Evolutionary conservation across 2,113 vertebrate genomes (phyloP).

Genomic region (Thamnophis sirtalis): DNA sequence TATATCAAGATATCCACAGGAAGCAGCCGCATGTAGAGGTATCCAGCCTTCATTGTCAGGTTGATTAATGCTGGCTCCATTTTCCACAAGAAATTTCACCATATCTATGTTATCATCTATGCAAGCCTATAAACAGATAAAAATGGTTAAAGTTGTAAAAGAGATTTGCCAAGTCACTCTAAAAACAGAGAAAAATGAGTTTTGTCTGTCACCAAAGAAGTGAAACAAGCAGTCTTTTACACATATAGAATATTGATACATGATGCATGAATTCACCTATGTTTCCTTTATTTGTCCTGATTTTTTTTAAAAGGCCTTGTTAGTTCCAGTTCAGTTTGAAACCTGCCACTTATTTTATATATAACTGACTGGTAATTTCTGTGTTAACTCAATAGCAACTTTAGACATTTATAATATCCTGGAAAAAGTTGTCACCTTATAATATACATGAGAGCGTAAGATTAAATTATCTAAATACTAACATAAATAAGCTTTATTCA

Average conservation of each 20-base stretch:
- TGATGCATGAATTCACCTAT: constrained; percentile 16
- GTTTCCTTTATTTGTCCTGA: not conserved
- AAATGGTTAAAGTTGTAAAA: constrained; percentile 43
- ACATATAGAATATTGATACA: not conserved
- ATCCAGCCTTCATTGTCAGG: constrained; percentile 99
- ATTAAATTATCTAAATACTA: constrained; percentile 31
- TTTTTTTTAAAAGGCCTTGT: not conserved
- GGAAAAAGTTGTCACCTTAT: constrained; percentile 37
- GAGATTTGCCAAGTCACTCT: not conserved
- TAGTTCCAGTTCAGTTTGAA: constrained; percentile 21
- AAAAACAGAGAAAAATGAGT: not conserved
- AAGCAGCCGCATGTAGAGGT: constrained; percentile 95
- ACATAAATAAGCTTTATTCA: constrained; percentile 40
- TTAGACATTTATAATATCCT: constrained; percentile 56
- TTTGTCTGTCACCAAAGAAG: not conserved
- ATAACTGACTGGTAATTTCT: constrained; percentile 38
- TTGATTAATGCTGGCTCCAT: constrained; percentile 97
- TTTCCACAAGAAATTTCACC: constrained; percentile 99
- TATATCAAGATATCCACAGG: constrained; percentile 98
- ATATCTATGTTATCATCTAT: constrained; percentile 99
- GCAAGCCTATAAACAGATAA: constrained; percentile 85
- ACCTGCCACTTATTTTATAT: constrained; percentile 51
- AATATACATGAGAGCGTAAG: constrained; percentile 32
- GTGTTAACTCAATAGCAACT: constrained; percentile 52
- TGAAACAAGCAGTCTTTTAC: not conserved